Conservation (phyloP, 92 coral and sea anemone genomes). For the Umimayanthus kanabou region DNA sequence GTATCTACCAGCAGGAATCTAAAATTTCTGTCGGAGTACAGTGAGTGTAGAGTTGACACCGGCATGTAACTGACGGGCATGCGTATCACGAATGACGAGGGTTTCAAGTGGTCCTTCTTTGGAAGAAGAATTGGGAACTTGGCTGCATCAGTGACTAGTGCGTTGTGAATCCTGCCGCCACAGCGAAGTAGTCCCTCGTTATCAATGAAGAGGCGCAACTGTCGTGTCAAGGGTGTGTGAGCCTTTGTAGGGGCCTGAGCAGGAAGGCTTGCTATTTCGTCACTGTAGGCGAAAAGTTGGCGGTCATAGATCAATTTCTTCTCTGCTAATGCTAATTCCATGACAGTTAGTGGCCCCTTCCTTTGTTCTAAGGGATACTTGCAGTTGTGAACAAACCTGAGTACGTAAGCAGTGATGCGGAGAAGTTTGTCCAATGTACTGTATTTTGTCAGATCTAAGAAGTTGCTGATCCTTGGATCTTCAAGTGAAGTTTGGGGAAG, state of each 20-base stretch:
- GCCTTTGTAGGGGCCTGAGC: slow-evolving; percentile 15
- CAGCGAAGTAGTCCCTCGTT: slow-evolving; percentile 49
- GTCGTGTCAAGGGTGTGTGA: slow-evolving; percentile 30
- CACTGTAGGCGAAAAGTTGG: slow-evolving; percentile 31
- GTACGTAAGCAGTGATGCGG: slow-evolving; percentile 41
- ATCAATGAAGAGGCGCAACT: slow-evolving; percentile 46
- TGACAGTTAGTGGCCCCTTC: slow-evolving; percentile 31
- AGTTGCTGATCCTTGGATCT: slow-evolving; percentile 24
- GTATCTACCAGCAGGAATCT: slow-evolving; percentile 56
- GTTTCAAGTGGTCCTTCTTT: slow-evolving; percentile 34
- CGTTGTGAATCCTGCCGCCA: slow-evolving; percentile 65
- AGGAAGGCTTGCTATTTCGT: slow-evolving; percentile 17
- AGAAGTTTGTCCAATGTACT: slow-evolving; percentile 33
- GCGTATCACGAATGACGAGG: slow-evolving; percentile 44
- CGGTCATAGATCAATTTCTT: slow-evolving; percentile 45
- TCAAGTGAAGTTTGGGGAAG: neutral
- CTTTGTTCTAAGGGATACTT: slow-evolving; percentile 16
- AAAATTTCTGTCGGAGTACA: slow-evolving; percentile 50
- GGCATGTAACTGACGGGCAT: slow-evolving; percentile 53
- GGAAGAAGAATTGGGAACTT: slow-evolving; percentile 55
- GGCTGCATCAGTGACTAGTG: slow-evolving; percentile 35
- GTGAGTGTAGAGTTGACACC: slow-evolving; percentile 57
- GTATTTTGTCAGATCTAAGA: slow-evolving; percentile 37
- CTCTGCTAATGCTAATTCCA: slow-evolving; percentile 38
- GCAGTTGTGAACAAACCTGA: slow-evolving; percentile 44